A percentile compares a stretch with the other conserved stretches of the same genome.
These are phyloP conservation scores for Caenorhabditis virilis DNA, from an alignment of 2,888 invertebrate species.

Conservation along the genomic window DNA sequence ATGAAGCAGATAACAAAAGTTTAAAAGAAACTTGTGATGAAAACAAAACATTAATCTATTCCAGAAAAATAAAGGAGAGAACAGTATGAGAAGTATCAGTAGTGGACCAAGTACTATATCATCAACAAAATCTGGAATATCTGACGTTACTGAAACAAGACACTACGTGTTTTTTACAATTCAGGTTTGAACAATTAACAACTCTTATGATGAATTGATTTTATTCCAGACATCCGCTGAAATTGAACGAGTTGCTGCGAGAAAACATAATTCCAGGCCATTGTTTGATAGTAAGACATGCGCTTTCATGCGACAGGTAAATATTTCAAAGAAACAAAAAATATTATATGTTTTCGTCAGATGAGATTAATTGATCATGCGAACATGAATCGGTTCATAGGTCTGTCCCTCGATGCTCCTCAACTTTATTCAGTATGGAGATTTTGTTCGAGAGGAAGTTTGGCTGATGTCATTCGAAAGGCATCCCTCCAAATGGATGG, in stretches of 20 bases:
- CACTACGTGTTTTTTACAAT: conserved; percentile 23
- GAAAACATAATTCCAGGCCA: conserved; percentile 34
- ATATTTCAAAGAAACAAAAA: background rate
- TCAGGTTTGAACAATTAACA: too few relatives aligned
- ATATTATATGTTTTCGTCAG: conserved; percentile 39
- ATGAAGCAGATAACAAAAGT: conserved; percentile 23
- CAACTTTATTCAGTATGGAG: conserved; percentile 57
- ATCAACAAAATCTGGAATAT: conserved; percentile 33
- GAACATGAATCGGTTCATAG: conserved; percentile 62
- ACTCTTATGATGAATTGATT: too few relatives aligned
- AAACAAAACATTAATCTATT: background rate
- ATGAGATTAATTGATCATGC: conserved; percentile 54
- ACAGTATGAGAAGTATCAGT: conserved; percentile 43
- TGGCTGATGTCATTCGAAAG: conserved; percentile 35
- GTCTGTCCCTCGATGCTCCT: conserved; percentile 57
- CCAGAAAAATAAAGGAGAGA: conserved; percentile 19
- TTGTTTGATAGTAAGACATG: conserved; percentile 14
- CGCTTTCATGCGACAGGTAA: conserved; percentile 33
- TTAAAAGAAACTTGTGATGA: too few relatives aligned
- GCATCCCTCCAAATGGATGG: conserved; percentile 54
- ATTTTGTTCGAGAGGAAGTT: conserved; percentile 55
- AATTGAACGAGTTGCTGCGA: conserved; percentile 40
- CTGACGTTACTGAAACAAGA: conserved; percentile 22
- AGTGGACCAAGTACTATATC: conserved; percentile 43
- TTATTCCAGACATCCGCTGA: conserved; percentile 23